Base-by-base conservation (phyloP, 1,140 invertebrate genomes). In the Cyclina sinensis region DNA sequence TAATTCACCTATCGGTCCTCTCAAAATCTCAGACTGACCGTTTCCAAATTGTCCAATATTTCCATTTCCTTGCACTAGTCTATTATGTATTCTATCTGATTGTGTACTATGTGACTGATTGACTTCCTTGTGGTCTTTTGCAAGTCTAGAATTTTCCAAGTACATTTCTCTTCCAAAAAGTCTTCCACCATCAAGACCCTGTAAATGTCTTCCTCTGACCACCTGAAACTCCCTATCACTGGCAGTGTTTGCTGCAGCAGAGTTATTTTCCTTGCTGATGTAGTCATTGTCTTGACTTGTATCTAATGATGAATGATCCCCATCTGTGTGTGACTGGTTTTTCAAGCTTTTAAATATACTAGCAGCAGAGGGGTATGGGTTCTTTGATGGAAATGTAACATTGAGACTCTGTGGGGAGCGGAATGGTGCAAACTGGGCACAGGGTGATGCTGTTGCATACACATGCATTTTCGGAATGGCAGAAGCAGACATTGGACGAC, bases 281-380 rank as follows among this genome's bases (percentile, higher is more conserved):
- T 78, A 18, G 39, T 78, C 48, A 16, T 54, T 35, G 14, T 54
- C 46, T 4, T 32, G 46, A 51, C 43, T 51, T 51, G 74, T 18
- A 27, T 51, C 48, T 16, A 78, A 21, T 30, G 48, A 78, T 62
- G 21, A n/a, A 7, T 51, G 54, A 12, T 54, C 48, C 16, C 3
- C n/a, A 37, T 85, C 70, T 18, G 0, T 7, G 3, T 12, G 9
- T 46, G 27, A 30, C 21, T 65, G 43, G n/a, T 39, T 51, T n/a
- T 86, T 76, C 35, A 78, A 78, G 27, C 73, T 76, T 9, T 78
- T 86, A 35, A 86, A 85, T 43, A 84, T 84, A 32, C 37, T 43
- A 30, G 81, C 65, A 43, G 43, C 70, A 24, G 43, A 74, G 11
- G 32, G 16, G 39, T 74, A 27, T 39, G 70, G 24, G 5, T 1